Evolutionary conservation across 2,888 invertebrate genomes (phyloP), one percentile per base, ranked within the genome.

Genomic region (Mactromeris polynyma): DNA sequence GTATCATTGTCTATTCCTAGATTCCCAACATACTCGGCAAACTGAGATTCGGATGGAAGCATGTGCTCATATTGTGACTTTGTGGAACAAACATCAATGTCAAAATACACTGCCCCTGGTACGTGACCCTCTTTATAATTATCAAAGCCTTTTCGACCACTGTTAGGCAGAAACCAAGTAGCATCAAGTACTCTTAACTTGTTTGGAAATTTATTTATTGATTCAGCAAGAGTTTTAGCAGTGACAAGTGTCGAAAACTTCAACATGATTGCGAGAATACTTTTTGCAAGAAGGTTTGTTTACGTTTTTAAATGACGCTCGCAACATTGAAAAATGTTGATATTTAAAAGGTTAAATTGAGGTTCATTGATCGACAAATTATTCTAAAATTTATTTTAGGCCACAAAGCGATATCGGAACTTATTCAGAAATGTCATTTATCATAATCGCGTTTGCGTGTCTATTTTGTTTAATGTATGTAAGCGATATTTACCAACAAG

Each of bases 101-200:
- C 96, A 88, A 96, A 96, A 89, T 95, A 96, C 64, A 92, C 86
- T 1, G 96, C 95, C 2, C 94, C 95, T 0, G 96, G 95, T 51
- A 96, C 96, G 84, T 96, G 96, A 21, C 93, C 91, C 40, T 94
- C 85, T 36, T 83, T 54, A 87, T 93, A 96, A 85, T 96, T 96
- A 31, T 87, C 88, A 51, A 85, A 81, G 0, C 94, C 94, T 87
- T 94, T 93, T 90, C 94, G 93, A 0, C 94, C 94, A 14, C 93
- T 88, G 42, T 83, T 91, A 42, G 96, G 96, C 46, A 96, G 86
- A 83, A 95, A 95, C 94, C 95, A 96, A 1, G 96, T 94, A 4
- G 94, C 94, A 91, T 96, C 96, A 11, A 96, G 84, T 36, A 96
- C 90, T 81, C 94, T 89, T 2, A 95, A 83, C 40, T 94, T 94